These are phyloP conservation scores for Lasioglossum calceatum DNA, from an alignment of 2,888 invertebrate genomes.

Conservation along the genomic window DNA sequence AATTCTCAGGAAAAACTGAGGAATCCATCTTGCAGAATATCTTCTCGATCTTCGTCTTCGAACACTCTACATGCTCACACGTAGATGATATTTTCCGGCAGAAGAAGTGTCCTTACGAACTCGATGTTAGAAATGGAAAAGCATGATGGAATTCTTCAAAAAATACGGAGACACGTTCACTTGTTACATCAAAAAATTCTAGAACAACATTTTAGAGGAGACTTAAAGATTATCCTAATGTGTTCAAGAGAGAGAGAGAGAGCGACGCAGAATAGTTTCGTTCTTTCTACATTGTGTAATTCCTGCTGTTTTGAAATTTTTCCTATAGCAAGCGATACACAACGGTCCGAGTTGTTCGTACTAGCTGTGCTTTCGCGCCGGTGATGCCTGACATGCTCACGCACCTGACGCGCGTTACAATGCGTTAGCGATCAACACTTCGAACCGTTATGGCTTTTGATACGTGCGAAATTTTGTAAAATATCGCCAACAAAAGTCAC, in stretches of 20 bases:
- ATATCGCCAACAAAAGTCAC: neutral
- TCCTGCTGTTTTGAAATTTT: neutral
- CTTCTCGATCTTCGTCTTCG: neutral
- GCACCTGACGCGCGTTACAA: conserved; percentile 2
- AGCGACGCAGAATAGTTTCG: neutral
- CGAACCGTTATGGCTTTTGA: neutral
- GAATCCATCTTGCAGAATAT: neutral
- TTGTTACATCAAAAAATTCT: no score
- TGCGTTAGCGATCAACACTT: neutral
- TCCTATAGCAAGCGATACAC: neutral
- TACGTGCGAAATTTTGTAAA: neutral
- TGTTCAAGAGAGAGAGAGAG: neutral
- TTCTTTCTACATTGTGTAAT: neutral
- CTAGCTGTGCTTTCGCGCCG: neutral
- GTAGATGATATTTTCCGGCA: neutral
- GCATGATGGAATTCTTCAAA: neutral
- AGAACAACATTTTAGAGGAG: neutral
- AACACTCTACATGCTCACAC: no score
- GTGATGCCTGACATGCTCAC: neutral
- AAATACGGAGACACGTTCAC: no score
- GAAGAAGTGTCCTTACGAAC: neutral
- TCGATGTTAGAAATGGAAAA: neutral
- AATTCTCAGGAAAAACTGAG: neutral
- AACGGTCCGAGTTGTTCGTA: neutral
- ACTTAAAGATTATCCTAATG: neutral